Conservation (phyloP, 2,888 invertebrate species). For the Omphaloscelis lunosa region DNA sequence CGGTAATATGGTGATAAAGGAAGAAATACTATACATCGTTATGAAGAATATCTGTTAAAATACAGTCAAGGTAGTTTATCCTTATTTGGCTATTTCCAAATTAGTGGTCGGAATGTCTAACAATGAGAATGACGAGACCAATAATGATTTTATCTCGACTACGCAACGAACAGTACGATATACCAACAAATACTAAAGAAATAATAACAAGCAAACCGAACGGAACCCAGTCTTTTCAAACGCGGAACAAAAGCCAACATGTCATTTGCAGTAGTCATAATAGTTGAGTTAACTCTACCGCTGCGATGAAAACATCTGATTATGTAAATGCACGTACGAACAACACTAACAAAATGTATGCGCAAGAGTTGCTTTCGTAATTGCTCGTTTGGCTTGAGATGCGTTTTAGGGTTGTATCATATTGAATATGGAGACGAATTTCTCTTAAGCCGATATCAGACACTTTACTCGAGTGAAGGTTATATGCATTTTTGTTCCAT, state of each 20-base stretch:
- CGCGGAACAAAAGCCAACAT: slow-evolving; percentile 61
- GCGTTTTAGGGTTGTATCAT: slow-evolving; percentile 27
- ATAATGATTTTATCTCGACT: neutral
- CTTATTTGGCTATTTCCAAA: neutral
- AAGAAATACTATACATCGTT: neutral
- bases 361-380: slow-evolving; percentile 67
- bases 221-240: slow-evolving; percentile 42
- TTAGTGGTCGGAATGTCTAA: neutral
- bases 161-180: neutral
- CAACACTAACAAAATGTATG: slow-evolving; percentile 57
- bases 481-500: no score
- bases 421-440: slow-evolving; percentile 36
- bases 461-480: neutral
- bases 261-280: slow-evolving; percentile 61
- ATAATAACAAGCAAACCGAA: slow-evolving; percentile 20
- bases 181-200: slow-evolving; percentile 9
- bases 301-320: slow-evolving; percentile 65
- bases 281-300: slow-evolving; percentile 58
- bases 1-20: neutral
- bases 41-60: neutral
- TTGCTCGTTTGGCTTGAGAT: slow-evolving; percentile 60
- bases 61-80: no score
- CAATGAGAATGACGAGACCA: neutral
- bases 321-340: slow-evolving; percentile 65
- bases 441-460: neutral